Evolutionary conservation across 2,888 invertebrate genomes (phyloP).

Genomic region (Lymantria monacha): DNA sequence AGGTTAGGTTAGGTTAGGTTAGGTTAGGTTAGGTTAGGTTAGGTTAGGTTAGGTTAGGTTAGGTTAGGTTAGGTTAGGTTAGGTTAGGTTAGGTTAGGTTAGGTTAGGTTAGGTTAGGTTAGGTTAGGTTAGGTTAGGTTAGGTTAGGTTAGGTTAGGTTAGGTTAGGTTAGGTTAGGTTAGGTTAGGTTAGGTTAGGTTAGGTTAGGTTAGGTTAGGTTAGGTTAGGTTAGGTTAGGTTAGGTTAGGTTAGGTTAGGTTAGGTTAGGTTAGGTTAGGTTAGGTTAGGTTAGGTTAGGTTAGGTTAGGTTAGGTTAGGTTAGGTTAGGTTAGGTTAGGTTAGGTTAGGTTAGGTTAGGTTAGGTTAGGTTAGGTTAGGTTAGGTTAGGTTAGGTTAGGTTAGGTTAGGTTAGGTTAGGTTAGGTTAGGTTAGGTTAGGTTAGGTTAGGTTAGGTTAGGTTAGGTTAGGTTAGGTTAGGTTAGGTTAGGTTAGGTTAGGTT

Average conservation of each 20-base stretch:
- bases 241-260: conserved; percentile 10
- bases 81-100: conserved; percentile 20
- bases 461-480: conserved; percentile 20
- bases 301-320: conserved; percentile 9
- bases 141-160: conserved; percentile 9
- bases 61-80: conserved; percentile 20
- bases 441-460: conserved; percentile 20
- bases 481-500: conserved; percentile 16
- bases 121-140: conserved; percentile 11
- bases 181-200: conserved; percentile 5
- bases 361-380: conserved; percentile 16
- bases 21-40: conserved; percentile 8
- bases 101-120: conserved; percentile 13
- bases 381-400: conserved; percentile 21
- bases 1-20: conserved; percentile 2
- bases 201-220: conserved; percentile 13
- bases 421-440: conserved; percentile 12
- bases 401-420: conserved; percentile 25
- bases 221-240: conserved; percentile 12
- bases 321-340: conserved; percentile 8
- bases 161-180: conserved; percentile 12
- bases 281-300: conserved; percentile 9
- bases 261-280: conserved; percentile 6
- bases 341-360: conserved; percentile 7
- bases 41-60: conserved; percentile 17